Percentiles rank a stretch among this genome's conserved stretches.
Conservation (phyloP, 2,113 vertebrate species). For the Ancistrus triradiatus region DNA sequence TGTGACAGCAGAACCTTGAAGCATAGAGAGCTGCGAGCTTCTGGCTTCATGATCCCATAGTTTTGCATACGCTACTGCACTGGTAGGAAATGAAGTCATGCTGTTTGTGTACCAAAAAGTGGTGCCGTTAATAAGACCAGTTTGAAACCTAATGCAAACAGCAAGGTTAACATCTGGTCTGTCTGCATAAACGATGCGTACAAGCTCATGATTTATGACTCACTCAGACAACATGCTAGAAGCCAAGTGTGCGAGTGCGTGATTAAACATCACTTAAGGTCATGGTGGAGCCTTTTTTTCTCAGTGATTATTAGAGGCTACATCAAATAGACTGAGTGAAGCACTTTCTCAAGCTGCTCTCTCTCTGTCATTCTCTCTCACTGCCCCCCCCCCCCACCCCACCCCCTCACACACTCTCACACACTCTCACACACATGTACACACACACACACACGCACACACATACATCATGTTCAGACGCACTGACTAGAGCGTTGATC, state of each 20-base stretch:
- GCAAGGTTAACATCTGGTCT: constrained; percentile 1
- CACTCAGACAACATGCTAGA: constrained; percentile 33
- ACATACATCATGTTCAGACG: not conserved
- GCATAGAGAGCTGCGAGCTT: constrained; percentile 2
- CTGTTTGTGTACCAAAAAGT: constrained; percentile 18
- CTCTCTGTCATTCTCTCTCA: too few species aligned
- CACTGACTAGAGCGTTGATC: constrained; percentile 7
- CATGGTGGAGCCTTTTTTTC: constrained; percentile 58
- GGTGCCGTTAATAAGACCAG: constrained; percentile 8
- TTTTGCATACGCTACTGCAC: constrained; percentile 22
- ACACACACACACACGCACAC: not conserved
- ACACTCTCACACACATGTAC: constrained; percentile 26
- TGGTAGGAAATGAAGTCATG: constrained; percentile 32
- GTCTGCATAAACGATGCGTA: constrained; percentile 18
- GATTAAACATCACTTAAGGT: constrained; percentile 56
- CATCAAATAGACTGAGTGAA: constrained; percentile 28
- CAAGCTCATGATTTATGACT: constrained; percentile 27
- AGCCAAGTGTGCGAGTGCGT: constrained; percentile 58
- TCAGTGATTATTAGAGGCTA: constrained; percentile 39
- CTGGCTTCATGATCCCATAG: constrained; percentile 19
- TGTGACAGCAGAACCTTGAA: constrained; percentile 21
- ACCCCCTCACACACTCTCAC: constrained; percentile 4
- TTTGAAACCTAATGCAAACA: constrained; percentile 8
- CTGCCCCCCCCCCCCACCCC: too few species aligned
- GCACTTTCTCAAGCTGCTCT: constrained; percentile 50